Evolutionary conservation across 2,888 invertebrate species (phyloP).

Genomic region (Tridacna crocea): DNA sequence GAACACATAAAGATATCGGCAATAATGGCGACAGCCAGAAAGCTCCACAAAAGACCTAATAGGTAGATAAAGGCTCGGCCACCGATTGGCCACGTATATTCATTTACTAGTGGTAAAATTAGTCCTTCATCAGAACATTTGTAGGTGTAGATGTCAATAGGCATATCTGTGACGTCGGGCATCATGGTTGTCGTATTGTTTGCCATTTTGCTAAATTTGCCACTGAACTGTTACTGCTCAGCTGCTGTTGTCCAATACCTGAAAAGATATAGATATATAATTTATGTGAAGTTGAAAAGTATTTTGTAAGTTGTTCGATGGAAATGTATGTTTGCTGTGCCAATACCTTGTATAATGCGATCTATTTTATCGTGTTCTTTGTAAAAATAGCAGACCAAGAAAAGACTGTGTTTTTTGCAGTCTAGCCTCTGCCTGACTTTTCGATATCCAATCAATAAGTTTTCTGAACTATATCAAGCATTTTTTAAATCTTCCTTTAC

Average conservation of each 20-base stretch:
- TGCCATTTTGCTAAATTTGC: not conserved
- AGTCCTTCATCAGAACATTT: constrained; percentile 80
- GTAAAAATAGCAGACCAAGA: too few relatives aligned
- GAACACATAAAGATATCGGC: constrained; percentile 87
- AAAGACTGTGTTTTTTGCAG: too few relatives aligned
- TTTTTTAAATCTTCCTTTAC: too few relatives aligned
- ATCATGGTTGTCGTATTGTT: constrained; percentile 3
- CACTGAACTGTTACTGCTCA: not conserved
- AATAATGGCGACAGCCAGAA: constrained; percentile 87
- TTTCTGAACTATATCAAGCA: too few relatives aligned
- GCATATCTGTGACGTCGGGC: not conserved
- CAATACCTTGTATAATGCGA: too few relatives aligned
- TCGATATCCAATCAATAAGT: too few relatives aligned
- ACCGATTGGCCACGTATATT: constrained; percentile 84
- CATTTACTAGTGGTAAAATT: constrained; percentile 85
- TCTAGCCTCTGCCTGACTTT: too few relatives aligned
- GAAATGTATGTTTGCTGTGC: too few relatives aligned
- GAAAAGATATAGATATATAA: not conserved
- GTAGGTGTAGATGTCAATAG: constrained; percentile 60
- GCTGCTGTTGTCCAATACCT: not conserved
- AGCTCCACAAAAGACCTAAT: constrained; percentile 86
- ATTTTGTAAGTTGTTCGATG: too few relatives aligned
- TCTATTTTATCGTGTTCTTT: too few relatives aligned
- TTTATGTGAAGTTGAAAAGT: too few relatives aligned
- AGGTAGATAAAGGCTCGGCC: constrained; percentile 85